Base-by-base conservation (phyloP, 2,888 invertebrate genomes). In the Crocallis elinguaria region DNA sequence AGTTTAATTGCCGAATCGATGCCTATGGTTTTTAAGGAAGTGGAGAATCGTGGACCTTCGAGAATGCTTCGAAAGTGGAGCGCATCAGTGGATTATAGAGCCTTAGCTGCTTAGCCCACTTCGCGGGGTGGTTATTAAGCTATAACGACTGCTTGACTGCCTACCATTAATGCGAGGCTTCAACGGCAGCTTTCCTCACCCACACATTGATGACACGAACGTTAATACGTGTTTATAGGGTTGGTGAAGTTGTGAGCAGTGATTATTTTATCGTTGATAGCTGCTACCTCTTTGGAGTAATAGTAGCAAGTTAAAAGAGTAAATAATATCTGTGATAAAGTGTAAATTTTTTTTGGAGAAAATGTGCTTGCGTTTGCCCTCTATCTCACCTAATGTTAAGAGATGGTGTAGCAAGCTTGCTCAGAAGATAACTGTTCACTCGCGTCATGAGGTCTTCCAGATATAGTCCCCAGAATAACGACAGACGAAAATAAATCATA, bases 101-200 rank as follows among this genome's bases (percentile, higher is more conserved):
- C 39, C 41, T 35, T 11, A 11, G 33, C 45, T 41, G 23, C n/a
- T 14, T 33, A 54, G 43, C 45, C 57, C 29, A 61, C 60, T 55
- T 60, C 14, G 36, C 50, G 42, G 53, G 46, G 56, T 46, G 35
- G 53, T 60, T 67, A 67, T 67, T 65, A 67, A 65, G 61, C 52
- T 65, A 54, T 59, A 60, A 57, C 60, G 29, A 46, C 41, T 9
- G 33, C 44, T 37, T 14, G n/a, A 14, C 43, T 50, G 57, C 55
- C 57, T 38, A 48, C 52, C 55, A 64, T 64, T 64, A 65, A 21
- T 43, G 37, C 55, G 35, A 49, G 38, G 38, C 50, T 56, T 44
- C 46, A 42, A 37, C 52, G 57, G 37, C 60, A 64, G 64, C 69
- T 69, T 66, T 67, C 66, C 64, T 66, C 45, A 64, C 64, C 8